Evolutionary conservation across 2,888 invertebrate genomes (phyloP).

Genomic region (Kuschelorhynchus macadamiae): DNA sequence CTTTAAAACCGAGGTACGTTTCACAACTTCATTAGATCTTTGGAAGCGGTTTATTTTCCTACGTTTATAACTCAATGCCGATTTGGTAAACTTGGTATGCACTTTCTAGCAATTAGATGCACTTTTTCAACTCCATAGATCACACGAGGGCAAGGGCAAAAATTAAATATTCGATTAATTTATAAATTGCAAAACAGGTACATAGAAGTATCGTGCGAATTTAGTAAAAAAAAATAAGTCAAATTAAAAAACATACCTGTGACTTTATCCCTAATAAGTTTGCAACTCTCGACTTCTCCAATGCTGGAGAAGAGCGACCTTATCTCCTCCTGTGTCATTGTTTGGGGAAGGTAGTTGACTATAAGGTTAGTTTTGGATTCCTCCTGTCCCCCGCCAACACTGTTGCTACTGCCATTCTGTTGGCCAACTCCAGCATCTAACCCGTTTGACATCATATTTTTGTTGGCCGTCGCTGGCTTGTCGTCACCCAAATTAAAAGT

Average conservation of each 20-base stretch:
- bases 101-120: too few relatives aligned
- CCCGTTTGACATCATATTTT: slow-evolving; percentile 85
- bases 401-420: slow-evolving; percentile 83
- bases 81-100: too few relatives aligned
- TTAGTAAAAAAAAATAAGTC: neutral
- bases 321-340: slow-evolving; percentile 99
- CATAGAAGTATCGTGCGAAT: neutral
- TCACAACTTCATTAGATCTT: too few relatives aligned
- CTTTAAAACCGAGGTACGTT: too few relatives aligned
- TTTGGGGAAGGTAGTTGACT: slow-evolving; percentile 96
- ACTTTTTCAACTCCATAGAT: too few relatives aligned
- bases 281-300: slow-evolving; percentile 99
- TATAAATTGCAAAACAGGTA: too few relatives aligned
- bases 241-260: slow-evolving; percentile 76
- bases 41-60: too few relatives aligned
- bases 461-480: slow-evolving; percentile 52
- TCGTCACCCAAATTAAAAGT: slow-evolving; percentile 61
- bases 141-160: too few relatives aligned
- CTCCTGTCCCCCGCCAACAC: slow-evolving; percentile 78
- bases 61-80: too few relatives aligned
- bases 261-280: slow-evolving; percentile 98
- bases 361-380: slow-evolving; percentile 96
- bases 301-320: slow-evolving; percentile 97
- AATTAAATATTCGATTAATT: too few relatives aligned
- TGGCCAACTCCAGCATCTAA: slow-evolving; percentile 85